phyloP scores from a whole-genome alignment of 2,797 vertebrate genomes.

The Pangasius macronema region DNA sequence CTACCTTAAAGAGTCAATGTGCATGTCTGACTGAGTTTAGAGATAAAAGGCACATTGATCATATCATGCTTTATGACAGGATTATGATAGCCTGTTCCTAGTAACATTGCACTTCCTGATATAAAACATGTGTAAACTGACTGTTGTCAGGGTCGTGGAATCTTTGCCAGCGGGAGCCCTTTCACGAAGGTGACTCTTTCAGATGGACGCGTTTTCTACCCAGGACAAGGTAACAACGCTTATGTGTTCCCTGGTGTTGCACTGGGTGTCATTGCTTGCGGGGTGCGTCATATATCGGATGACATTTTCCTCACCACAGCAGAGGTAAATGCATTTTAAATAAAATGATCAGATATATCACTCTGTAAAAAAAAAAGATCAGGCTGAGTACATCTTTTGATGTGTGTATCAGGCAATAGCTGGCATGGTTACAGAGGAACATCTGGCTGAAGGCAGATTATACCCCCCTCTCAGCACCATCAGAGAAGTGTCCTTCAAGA shows the following conservation, averaged over 20 bases:
- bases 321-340: conserved; percentile 76
- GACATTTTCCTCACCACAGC: conserved; percentile 95
- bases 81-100: background rate
- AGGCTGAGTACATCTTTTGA: background rate
- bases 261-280: conserved; percentile 86
- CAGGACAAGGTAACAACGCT: conserved; percentile 96
- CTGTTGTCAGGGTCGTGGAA: conserved; percentile 84
- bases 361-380: background rate
- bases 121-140: conserved; percentile 11
- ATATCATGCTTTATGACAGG: background rate
- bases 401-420: conserved; percentile 81
- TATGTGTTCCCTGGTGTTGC: conserved; percentile 97
- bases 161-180: conserved; percentile 96
- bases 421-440: conserved; percentile 87
- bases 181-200: conserved; percentile 89
- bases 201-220: conserved; percentile 88
- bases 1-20: background rate
- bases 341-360: background rate
- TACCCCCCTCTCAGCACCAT: conserved; percentile 92
- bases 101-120: conserved; percentile 15
- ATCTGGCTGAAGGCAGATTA: conserved; percentile 91
- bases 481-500: conserved; percentile 95
- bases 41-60: background rate
- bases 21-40: background rate
- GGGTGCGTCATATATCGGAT: conserved; percentile 91